phyloP scores from a whole-genome alignment of 2,888 invertebrate species.

The Seira ritae region DNA sequence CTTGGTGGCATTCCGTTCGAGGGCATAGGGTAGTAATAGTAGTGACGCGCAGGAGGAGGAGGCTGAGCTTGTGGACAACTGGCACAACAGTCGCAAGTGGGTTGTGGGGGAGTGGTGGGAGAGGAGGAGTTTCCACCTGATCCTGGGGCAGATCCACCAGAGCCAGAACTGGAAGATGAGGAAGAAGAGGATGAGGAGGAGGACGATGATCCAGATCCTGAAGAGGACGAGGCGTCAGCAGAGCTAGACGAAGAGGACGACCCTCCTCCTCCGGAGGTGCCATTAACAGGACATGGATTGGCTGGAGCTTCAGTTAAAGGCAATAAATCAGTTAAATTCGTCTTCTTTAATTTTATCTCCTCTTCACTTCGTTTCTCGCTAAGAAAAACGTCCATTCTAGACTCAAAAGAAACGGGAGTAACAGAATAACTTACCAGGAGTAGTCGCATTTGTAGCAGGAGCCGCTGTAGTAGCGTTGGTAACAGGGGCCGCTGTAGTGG shows the following conservation, averaged over 20 bases:
- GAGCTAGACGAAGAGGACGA: background rate
- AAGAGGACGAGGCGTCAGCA: constrained; percentile 21
- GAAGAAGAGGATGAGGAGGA: constrained; percentile 24
- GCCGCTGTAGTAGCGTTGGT: constrained; percentile 19
- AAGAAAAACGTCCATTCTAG: no score
- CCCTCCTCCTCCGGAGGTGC: background rate
- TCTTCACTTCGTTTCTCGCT: no score
- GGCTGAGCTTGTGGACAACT: constrained; percentile 15
- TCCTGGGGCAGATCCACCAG: background rate
- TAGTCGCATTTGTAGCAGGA: background rate
- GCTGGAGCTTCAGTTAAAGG: no score
- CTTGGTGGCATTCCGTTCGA: constrained; percentile 18
- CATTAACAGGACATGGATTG: background rate
- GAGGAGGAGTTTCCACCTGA: constrained; percentile 4
- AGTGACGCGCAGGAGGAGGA: constrained; percentile 17
- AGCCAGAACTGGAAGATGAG: background rate
- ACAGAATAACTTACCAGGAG: no score
- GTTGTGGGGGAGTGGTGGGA: constrained; percentile 22
- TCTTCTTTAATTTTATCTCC: no score
- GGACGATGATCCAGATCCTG: constrained; percentile 18
- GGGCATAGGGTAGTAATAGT: constrained; percentile 40
- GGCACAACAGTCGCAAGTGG: constrained; percentile 31
- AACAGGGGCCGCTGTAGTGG: constrained; percentile 16
- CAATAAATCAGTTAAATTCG: no score
- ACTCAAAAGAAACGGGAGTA: no score